A percentile compares a stretch with the other conserved stretches of the same genome.
These are phyloP conservation scores for Drosophila heteroneura DNA, from an alignment of 2,888 invertebrate species.

Conservation along the genomic window DNA sequence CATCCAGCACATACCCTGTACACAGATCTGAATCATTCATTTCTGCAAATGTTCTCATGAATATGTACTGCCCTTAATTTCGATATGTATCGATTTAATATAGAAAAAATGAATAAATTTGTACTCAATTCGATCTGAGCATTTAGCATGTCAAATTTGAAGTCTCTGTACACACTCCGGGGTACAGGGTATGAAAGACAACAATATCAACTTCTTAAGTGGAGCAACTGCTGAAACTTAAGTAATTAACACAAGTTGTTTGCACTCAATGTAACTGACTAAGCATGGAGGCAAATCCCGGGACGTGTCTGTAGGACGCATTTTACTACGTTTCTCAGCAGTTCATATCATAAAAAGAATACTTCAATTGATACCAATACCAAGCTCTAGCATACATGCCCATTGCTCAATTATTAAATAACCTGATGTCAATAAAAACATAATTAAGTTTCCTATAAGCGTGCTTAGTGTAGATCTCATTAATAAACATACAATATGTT, in stretches of 20 bases:
- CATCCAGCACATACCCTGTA: neutral
- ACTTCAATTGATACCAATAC: neutral
- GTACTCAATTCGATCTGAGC: neutral
- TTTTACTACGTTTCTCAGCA: neutral
- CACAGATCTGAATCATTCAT: neutral
- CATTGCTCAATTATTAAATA: neutral
- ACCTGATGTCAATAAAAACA: neutral
- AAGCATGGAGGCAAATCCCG: constrained; percentile 1
- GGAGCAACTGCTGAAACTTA: constrained; percentile 79
- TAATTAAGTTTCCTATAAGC: neutral
- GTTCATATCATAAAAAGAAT: constrained; percentile 8
- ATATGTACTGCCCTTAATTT: neutral
- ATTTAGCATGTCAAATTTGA: neutral
- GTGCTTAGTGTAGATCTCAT: neutral
- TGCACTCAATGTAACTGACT: constrained; percentile 51
- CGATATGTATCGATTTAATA: neutral
- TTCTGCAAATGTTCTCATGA: neutral
- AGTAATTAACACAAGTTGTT: constrained; percentile 80
- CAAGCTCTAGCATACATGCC: neutral
- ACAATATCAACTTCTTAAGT: constrained; percentile 61
- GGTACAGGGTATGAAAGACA: constrained; percentile 2
- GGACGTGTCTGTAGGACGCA: constrained; percentile 2
- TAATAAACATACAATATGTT: neutral
- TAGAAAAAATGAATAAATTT: neutral
- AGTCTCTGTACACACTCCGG: neutral